Evolutionary conservation across 2,888 invertebrate species (phyloP).

Genomic region (Pammene fasciana): DNA sequence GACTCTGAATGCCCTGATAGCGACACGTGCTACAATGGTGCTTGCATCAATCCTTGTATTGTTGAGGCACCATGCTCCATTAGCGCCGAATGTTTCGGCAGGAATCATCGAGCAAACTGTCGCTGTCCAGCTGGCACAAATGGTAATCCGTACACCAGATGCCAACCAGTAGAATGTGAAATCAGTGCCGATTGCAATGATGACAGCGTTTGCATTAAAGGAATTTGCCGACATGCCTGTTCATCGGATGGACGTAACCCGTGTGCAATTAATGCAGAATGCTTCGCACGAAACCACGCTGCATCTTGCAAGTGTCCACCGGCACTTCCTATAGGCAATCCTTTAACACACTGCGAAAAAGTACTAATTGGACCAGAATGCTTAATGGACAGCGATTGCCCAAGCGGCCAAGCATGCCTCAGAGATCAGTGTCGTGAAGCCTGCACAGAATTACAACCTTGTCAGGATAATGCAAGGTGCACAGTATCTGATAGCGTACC

Average conservation of each 20-base stretch:
- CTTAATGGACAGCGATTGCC: slow-evolving; percentile 90
- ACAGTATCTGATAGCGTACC: slow-evolving; percentile 93
- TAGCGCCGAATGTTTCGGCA: slow-evolving; percentile 92
- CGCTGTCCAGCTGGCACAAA: slow-evolving; percentile 89
- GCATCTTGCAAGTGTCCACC: slow-evolving; percentile 93
- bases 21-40: slow-evolving; percentile 91
- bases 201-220: slow-evolving; percentile 87
- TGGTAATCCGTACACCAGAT: slow-evolving; percentile 91
- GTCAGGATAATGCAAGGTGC: slow-evolving; percentile 89
- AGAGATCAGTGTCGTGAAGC: slow-evolving; percentile 90
- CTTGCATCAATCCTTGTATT: slow-evolving; percentile 92
- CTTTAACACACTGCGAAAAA: slow-evolving; percentile 88
- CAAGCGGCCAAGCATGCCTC: slow-evolving; percentile 91
- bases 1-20: slow-evolving; percentile 92
- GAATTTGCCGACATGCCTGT: slow-evolving; percentile 92
- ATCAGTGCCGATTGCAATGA: slow-evolving; percentile 90
- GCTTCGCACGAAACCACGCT: slow-evolving; percentile 90
- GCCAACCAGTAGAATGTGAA: slow-evolving; percentile 90
- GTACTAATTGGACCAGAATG: slow-evolving; percentile 86
- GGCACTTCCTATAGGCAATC: slow-evolving; percentile 90
- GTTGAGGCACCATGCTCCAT: slow-evolving; percentile 91
- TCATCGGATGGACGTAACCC: slow-evolving; percentile 85
- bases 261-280: slow-evolving; percentile 92
- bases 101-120: slow-evolving; percentile 90
- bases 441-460: slow-evolving; percentile 89